A percentile compares a stretch with the other conserved stretches of the same genome.
Conservation (phyloP, 2,888 invertebrate genomes). For the Hydroisotoma schaefferi region DNA sequence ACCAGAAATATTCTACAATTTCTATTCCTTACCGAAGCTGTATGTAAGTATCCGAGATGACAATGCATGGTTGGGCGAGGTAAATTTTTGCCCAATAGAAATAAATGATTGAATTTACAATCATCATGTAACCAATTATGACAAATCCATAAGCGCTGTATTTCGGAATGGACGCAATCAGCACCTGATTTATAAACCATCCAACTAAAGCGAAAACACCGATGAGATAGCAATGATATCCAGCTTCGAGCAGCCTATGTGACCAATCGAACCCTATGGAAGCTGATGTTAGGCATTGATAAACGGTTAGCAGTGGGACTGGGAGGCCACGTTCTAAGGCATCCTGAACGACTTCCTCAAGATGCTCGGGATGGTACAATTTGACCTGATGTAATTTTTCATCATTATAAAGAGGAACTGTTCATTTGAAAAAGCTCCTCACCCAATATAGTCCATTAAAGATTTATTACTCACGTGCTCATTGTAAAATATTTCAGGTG, state of each 20-base stretch:
- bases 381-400: slow-evolving; percentile 18
- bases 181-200: slow-evolving; percentile 34
- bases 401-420: too few species aligned
- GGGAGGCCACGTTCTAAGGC: slow-evolving; percentile 43
- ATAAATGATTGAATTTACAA: slow-evolving; percentile 36
- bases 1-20: too few species aligned
- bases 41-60: slow-evolving; percentile 42
- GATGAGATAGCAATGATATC: slow-evolving; percentile 43
- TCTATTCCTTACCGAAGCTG: slow-evolving; percentile 43
- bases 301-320: slow-evolving; percentile 42
- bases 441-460: neutral
- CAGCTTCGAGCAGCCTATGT: slow-evolving; percentile 44
- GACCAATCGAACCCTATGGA: slow-evolving; percentile 44
- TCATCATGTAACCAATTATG: slow-evolving; percentile 40
- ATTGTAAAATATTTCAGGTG: slow-evolving; percentile 26
- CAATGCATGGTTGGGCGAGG: slow-evolving; percentile 39
- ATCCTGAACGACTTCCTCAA: slow-evolving; percentile 33
- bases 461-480: slow-evolving; percentile 20
- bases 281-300: slow-evolving; percentile 42
- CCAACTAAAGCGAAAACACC: slow-evolving; percentile 38
- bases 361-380: slow-evolving; percentile 38
- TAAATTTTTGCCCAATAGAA: slow-evolving; percentile 45
- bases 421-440: neutral
- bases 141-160: slow-evolving; percentile 45
- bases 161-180: slow-evolving; percentile 46